Evolutionary conservation across 2,113 vertebrate species (phyloP), one percentile per base, ranked within the genome.

Genomic region (Anolis sagrei): DNA sequence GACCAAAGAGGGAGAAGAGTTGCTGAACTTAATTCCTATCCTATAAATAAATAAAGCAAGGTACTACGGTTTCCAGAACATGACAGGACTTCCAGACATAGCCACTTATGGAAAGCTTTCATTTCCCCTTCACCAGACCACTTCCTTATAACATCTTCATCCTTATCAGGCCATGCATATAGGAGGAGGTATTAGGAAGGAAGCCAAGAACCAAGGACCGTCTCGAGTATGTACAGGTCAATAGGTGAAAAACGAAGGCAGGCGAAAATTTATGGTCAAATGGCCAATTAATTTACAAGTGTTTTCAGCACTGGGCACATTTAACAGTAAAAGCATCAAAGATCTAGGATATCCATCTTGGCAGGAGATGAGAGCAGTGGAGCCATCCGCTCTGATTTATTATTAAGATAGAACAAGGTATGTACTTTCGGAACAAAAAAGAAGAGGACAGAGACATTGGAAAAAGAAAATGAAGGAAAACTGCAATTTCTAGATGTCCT

Each of bases 271-370:
- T 11, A 58, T 77, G 89, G 66, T 87, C 49, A 79, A 51, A 48
- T 81, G 92, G 85, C 86, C 92, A 94, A 72, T 89, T 86, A 92
- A 93, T 88, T 92, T 91, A 90, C 80, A 89, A 76, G 58, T 77
- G 87, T 49, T 89, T 92, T 90, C 88, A 49, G 82, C 32, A 34
- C 5, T 14, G 81, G 86, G 82, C 68, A 61, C 66, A 78, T 92
- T 58, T 92, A 86, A 92, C 49, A 39, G 83, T 89, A 29, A 87
- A 86, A 5, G 4, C 77, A 80, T 86, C 80, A 90, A 76, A 89
- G 82, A 72, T 64, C 83, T 23, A 11, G 0, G 70, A 80, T 89
- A 16, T 80, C 58, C 81, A 89, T 66, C 80, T 58, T 48, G 91
- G 88, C 14, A 27, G 83, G 78, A 83, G 84, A 88, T 51, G 88